A percentile compares a stretch with the other conserved stretches of the same genome.
These are phyloP conservation scores for Esperia sulphurella DNA, from an alignment of 2,888 invertebrate genomes.

Conservation along the genomic window DNA sequence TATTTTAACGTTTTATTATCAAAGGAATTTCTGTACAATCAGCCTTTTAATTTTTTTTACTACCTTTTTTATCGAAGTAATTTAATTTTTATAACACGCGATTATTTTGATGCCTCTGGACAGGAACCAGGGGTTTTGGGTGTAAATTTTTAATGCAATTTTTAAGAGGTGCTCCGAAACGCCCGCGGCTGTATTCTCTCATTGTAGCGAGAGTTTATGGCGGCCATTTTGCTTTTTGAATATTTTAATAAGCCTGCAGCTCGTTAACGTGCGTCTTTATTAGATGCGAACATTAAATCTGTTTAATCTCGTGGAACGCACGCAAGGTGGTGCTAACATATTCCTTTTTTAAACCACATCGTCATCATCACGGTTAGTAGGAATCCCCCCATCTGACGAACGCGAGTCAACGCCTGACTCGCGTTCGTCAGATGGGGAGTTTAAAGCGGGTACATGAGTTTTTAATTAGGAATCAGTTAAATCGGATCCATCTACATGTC, in stretches of 20 bases:
- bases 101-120: constrained; percentile 27
- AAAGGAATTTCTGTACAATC: not conserved
- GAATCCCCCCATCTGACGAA: too few relatives aligned
- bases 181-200: constrained; percentile 14
- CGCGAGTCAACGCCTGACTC: too few relatives aligned
- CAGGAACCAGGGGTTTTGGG: constrained; percentile 15
- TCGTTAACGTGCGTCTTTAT: constrained; percentile 15
- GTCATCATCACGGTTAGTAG: too few relatives aligned
- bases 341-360: too few relatives aligned
- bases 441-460: too few relatives aligned
- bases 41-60: not conserved
- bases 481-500: too few relatives aligned
- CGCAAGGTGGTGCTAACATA: not conserved
- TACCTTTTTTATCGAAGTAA: constrained; percentile 21
- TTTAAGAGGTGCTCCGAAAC: constrained; percentile 26
- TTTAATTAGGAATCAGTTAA: too few relatives aligned
- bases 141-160: constrained; percentile 34
- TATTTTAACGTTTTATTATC: not conserved
- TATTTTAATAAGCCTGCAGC: constrained; percentile 25
- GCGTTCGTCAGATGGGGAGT: too few relatives aligned
- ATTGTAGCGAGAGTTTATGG: constrained; percentile 24
- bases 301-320: constrained; percentile 15
- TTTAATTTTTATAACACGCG: constrained; percentile 32
- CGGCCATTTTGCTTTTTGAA: constrained; percentile 34
- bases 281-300: constrained; percentile 17